phyloP scores from a whole-genome alignment of 2,888 invertebrate species.

The Leucania comma region DNA sequence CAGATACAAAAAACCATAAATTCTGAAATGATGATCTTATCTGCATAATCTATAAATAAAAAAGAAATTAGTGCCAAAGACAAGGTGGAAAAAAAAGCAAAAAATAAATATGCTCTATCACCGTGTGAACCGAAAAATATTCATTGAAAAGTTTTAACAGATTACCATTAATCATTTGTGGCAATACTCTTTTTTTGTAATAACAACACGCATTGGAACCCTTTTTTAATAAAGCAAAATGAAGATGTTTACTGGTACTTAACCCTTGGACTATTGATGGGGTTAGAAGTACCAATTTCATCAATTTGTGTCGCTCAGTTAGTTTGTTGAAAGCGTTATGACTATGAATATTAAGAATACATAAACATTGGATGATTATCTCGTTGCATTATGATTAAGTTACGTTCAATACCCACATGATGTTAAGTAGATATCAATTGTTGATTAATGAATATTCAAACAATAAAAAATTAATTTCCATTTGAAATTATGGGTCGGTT shows the following conservation, averaged over 20 bases:
- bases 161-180: slow-evolving; percentile 69
- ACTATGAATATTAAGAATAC: slow-evolving; percentile 39
- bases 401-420: slow-evolving; percentile 56
- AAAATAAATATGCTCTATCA: slow-evolving; percentile 68
- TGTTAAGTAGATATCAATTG: slow-evolving; percentile 50
- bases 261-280: slow-evolving; percentile 81
- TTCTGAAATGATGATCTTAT: slow-evolving; percentile 44
- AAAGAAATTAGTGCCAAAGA: slow-evolving; percentile 60
- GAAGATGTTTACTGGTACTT: slow-evolving; percentile 86
- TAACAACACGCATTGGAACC: slow-evolving; percentile 73
- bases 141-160: slow-evolving; percentile 75
- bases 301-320: slow-evolving; percentile 79
- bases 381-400: slow-evolving; percentile 47
- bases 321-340: slow-evolving; percentile 51
- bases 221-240: slow-evolving; percentile 82
- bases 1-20: slow-evolving; percentile 18
- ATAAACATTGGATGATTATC: slow-evolving; percentile 46
- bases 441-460: slow-evolving; percentile 56
- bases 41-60: slow-evolving; percentile 54
- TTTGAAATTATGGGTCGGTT: neutral
- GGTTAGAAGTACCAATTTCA: slow-evolving; percentile 73
- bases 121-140: slow-evolving; percentile 77
- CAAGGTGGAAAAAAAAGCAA: slow-evolving; percentile 58
- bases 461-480: slow-evolving; percentile 13
- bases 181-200: slow-evolving; percentile 56